Base-by-base conservation (phyloP, 2,888 invertebrate genomes). In the Didymodactylos carnosus region DNA sequence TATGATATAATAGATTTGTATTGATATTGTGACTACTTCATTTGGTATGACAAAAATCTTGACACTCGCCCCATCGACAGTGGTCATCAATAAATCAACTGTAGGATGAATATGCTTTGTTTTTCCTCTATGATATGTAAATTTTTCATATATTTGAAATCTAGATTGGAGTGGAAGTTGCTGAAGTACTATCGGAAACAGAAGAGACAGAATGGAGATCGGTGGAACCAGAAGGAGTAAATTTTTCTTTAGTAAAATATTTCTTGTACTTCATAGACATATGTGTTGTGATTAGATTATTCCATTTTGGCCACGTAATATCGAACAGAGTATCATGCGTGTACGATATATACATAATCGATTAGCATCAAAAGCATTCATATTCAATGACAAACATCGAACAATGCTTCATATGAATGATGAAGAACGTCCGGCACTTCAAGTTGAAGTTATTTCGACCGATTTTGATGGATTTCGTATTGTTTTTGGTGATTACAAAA, bases 11-110 rank as follows among this genome's bases (percentile, higher is more conserved):
- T 46, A 46, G 91, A 89, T 97, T 81, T 94, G 94, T 69, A 91
- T 98, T 3, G 90, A 91, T 75, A 95, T 95, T 83, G 89, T 90
- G 78, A 84, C 97, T 80, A 91, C 91, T 0, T 89, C 90, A 80
- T 91, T 91, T 83, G 91, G 94, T 73, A 85, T 98, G 78, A 95
- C 95, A 0, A 97, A 97, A 84, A 91, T 94, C 85, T 90, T 97
- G 72, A 91, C 91, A 51, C 94, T 98, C 80, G 91, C 92, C 11
- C 97, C 98, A 0, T 94, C 46, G n/a, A 46, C 46, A 0, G 3
- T 53, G 7, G 5, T n/a, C 19, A 25, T 43, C 23, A 41, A 43
- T 70, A 27, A 40, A 19, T 51, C 29, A 43, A 74, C 62, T 2
- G 41, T 49, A 23, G 16, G 19, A 43, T 43, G 41, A 25, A 13